Evolutionary conservation across 2,113 vertebrate genomes (phyloP), one percentile per base, ranked within the genome.

Genomic region (Coregonus clupeaformis): DNA sequence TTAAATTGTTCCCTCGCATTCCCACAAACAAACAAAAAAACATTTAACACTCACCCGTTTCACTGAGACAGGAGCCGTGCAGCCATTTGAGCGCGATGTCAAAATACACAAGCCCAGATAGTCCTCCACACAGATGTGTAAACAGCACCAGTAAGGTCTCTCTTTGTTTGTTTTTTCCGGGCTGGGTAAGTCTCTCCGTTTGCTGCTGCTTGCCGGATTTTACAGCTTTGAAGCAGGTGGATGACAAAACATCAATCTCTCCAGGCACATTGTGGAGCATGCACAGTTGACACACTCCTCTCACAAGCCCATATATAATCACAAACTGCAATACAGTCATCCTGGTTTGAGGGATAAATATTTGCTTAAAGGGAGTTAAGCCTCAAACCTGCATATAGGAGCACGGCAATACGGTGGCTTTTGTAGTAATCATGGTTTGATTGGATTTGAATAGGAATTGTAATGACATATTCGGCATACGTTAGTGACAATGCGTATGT

Each of bases 101-200:
- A 88, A 87, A 82, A 86, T 88, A 86, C 84, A 90, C 82, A 89
- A 91, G 85, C 88, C 85, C 89, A 85, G 88, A 89, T 89, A 90
- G 89, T 88, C 88, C 89, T 89, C 85, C 88, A 78, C 85, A 91
- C 91, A 93, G 88, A 93, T 92, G 90, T 89, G 94, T 91, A 92
- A 92, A 93, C 92, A 93, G 89, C 92, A 80, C 94, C 92, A 93
- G 94, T 92, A 94, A 95, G 94, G 90, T 94, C 94, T 92, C 92
- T 95, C 93, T 94, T 95, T 96, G 95, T 96, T 95, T 95, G 93
- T 93, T 92, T 94, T 93, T 93, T 91, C 18, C 72, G 82, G 92
- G 91, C 88, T 87, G 84, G 86, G 84, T 82, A 6, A 86, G 84
- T 90, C 92, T 92, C 87, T 87, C 87, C 77, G 69, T 89, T 91